Evolutionary conservation across 2,888 invertebrate genomes (phyloP), one percentile per base, ranked within the genome.

Genomic region (Plemyria rubiginata): DNA sequence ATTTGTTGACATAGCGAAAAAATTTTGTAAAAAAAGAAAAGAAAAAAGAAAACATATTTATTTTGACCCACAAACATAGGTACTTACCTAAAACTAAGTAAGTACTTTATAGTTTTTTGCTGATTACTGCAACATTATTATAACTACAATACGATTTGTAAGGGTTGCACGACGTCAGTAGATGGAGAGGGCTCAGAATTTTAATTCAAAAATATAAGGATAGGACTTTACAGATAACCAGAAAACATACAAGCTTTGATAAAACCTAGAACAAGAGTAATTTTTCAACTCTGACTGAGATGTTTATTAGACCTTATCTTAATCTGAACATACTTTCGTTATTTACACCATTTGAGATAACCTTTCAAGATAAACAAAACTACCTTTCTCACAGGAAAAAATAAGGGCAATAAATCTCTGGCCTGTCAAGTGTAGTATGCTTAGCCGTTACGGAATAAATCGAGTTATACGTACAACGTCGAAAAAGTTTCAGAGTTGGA

Each of bases 351-450:
- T 63, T 65, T 61, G 57, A 72, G 76, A 77, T 76, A 72, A 74
- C 72, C 72, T 75, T 70, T 71, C 60, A 63, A 75, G 70, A 63
- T 67, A 65, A 67, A 65, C 51, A 67, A 54, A 65, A 65, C 53
- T 76, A 82, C 82, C 82, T 84, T 81, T 72, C 71, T 71, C 65
- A 74, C 74, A 69, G 71, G 74, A 76, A 86, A 87, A 87, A 87
- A 86, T 81, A 76, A 70, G 72, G 66, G 75, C 71, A 75, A 85
- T 88, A 87, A 86, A 88, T 89, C 87, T 84, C 76, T 71, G 55
- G 57, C 76, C 84, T 85, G 87, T 88, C 89, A 86, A 81, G 83
- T 80, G 73, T 80, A 81, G 79, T 82, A 85, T 79, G 82, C 80
- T 86, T 78, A 75, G 77, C 74, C 66, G 77, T 82, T 75, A 82